Evolutionary conservation across 2,113 vertebrate species (phyloP), one percentile per base, ranked within the genome.

Genomic region (Bombycilla garrulus): DNA sequence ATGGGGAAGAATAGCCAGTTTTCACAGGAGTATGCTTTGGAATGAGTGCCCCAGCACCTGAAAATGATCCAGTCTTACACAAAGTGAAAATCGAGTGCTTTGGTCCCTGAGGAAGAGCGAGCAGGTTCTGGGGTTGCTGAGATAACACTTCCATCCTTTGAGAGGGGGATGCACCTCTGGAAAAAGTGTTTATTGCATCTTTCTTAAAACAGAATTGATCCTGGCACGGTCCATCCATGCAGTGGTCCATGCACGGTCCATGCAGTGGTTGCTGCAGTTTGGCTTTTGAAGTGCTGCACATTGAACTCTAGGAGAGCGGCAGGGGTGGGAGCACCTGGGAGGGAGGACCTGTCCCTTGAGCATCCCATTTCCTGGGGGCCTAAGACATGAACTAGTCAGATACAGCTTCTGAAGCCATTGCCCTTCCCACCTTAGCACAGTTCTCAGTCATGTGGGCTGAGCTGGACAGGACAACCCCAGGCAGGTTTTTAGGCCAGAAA

Each of bases 381-480:
- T 48, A 11, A 62, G 85, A 28, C 11, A 28, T 0, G 5, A 48
- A 6, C 21, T 23, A 2, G 36, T 60, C 6, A 12, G 31, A 33
- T 6, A 47, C 9, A 53, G 24, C 33, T 64, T 35, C 26, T 60
- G 12, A 28, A 7, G 5, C 21, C 0, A 11, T 23, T 13, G 8
- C 8, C 26, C 16, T 25, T 29, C 56, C 26, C 21, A 66, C 17
- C 57, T 23, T 15, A 12, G 70, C 88, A 51, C n/a, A 3, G 1
- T 4, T 58, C 0, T 28, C 15, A 35, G 76, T 6, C 2, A 0
- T 5, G 51, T 5, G 19, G 51, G 38, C 33, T n/a, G 71, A 25
- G 79, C 33, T 12, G 44, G 35, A n/a, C 53, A 3, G 51, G 54
- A 1, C 71, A 66, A 53, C 47, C 62, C 20, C 1, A 25, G 62